Evolutionary conservation across 2,888 invertebrate species (phyloP), one percentile per base, ranked within the genome.

Genomic region (Tetramorium bicarinatum): DNA sequence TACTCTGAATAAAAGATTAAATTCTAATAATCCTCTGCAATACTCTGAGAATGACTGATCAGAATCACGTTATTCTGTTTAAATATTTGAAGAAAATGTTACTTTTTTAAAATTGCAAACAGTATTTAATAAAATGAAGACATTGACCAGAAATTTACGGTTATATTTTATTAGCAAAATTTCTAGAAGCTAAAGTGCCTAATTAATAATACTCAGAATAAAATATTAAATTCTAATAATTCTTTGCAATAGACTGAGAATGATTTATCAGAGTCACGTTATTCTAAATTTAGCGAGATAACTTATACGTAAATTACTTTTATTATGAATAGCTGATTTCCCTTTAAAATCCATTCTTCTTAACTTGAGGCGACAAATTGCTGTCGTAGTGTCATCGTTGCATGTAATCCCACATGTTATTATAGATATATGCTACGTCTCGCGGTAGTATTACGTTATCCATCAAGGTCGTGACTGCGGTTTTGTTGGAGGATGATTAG

Each of bases 401-500:
- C 52, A 38, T 18, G 34, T 49, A 64, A 52, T 76, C 38, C n/a
- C 34, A 25, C 79, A 29, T 71, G 13, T 38, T 38, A 69, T 56
- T 67, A 56, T 44, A 44, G 11, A 56, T 56, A 34, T 18, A 0
- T 56, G 3, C 71, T 71, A 56, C 38, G 66, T 83, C 74, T 77
- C 52, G 61, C 54, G 54, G 62, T 66, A 64, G 74, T 54, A n/a
- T 62, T 79, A 83, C 72, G 80, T 75, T 64, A 77, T 41, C 8
- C 72, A 6, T 52, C 84, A 89, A 91, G 91, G 90, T 66, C 82
- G 62, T 15, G 52, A 41, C 41, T 88, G 89, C 69, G 90, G 88
- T 89, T 91, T 88, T 75, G 86, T 82, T 75, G 76, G 56, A 72
- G 66, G 82, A 84, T 87, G 82, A 89, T 90, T 90, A 85, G 86